Percentiles rank a stretch among this genome's conserved stretches.
Conservation (phyloP, 2,797 vertebrate species). For the Heteromormyrus szaboi region DNA sequence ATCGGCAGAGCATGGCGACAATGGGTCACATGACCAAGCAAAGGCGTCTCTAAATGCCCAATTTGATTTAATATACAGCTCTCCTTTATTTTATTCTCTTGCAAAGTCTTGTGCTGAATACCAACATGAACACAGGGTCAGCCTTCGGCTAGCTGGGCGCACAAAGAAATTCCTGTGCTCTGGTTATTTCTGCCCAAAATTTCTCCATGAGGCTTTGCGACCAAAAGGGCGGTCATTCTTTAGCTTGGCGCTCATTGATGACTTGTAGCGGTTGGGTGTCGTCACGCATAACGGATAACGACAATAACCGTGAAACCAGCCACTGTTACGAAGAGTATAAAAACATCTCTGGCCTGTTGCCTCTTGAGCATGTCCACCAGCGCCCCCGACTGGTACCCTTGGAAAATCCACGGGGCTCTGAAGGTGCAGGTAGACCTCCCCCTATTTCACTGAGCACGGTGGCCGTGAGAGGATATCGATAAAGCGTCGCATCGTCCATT, state of each 20-base stretch:
- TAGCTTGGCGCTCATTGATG: not conserved
- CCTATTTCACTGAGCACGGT: not conserved
- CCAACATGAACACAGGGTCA: not conserved
- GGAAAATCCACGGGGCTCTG: not conserved
- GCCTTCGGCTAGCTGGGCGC: not conserved
- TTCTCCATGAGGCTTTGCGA: not conserved
- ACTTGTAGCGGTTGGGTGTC: not conserved
- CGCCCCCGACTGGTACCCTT: not conserved
- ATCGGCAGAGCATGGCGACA: not conserved
- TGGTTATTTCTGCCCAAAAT: not conserved
- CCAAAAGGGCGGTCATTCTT: not conserved
- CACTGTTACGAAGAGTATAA: not conserved
- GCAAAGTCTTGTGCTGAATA: not conserved
- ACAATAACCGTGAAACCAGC: not conserved
- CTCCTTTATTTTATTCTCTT: not conserved
- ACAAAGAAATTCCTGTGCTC: not conserved
- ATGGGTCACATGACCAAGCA: not conserved
- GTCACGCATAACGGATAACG: not conserved
- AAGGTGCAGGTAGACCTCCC: not conserved
- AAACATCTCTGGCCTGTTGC: not conserved
- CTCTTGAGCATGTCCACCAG: not conserved
- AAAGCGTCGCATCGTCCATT: not conserved
- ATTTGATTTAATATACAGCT: not conserved
- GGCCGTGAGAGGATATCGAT: not conserved
- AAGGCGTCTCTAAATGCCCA: not conserved